A percentile compares a stretch with the other conserved stretches of the same genome.
phyloP scores from a whole-genome alignment of 2,888 invertebrate genomes.

The Oscheius sp. region DNA sequence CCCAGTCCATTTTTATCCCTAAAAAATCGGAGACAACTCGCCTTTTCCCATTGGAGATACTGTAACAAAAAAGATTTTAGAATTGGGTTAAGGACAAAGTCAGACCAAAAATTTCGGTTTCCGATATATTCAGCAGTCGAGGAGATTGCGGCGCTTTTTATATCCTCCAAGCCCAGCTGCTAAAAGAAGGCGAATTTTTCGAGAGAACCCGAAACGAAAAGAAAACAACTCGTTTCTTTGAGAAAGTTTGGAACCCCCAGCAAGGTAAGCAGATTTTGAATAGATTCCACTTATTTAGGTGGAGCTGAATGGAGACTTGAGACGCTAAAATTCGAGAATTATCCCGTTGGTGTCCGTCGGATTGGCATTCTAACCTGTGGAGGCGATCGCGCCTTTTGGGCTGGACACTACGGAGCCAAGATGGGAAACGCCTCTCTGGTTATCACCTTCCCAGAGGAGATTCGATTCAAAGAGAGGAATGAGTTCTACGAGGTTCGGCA shows the following conservation, averaged over 20 bases:
- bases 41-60: no score
- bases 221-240: no score
- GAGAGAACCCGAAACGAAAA: conserved; percentile 48
- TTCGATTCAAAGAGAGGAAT: conserved; percentile 1
- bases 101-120: conserved; percentile 75
- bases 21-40: no score
- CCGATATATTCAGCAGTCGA: conserved; percentile 73
- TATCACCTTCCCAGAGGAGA: conserved; percentile 9
- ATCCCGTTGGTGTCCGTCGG: conserved; percentile 74
- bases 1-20: no score
- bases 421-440: neutral
- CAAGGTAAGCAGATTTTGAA: no score
- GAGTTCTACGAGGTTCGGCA: no score
- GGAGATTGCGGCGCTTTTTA: conserved; percentile 74
- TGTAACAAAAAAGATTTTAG: no score
- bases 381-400: conserved; percentile 77
- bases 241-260: no score
- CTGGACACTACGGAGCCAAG: conserved; percentile 78
- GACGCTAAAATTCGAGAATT: conserved; percentile 72
- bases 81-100: conserved; percentile 72
- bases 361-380: conserved; percentile 76
- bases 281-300: conserved; percentile 21
- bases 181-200: conserved; percentile 9
- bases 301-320: conserved; percentile 72
- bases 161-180: conserved; percentile 61